Base-by-base conservation (phyloP, 1,140 invertebrate genomes). In the Drosophila sucinea region DNA sequence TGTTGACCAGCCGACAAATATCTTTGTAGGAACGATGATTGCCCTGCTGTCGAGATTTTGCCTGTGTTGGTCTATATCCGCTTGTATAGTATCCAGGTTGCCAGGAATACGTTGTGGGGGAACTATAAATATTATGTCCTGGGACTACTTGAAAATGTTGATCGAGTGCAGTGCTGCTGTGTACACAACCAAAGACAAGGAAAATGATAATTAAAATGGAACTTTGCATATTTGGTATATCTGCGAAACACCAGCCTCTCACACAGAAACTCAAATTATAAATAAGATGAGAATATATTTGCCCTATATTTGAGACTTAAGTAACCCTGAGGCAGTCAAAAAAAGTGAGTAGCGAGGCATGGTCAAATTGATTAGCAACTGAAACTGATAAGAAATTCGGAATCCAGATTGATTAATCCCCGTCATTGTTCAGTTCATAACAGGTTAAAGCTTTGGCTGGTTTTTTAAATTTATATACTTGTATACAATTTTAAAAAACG, bases 1-100 rank as follows among this genome's bases (percentile, higher is more conserved):
- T 69, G 40, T 91, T 78, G 7, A 91, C 84, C 47, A 91, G 4
- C 10, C 72, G 74, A 11, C 89, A 91, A 23, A 91, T 91, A n/a
- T 89, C 81, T 54, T 91, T 89, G 44, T 91, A 91, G 2, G 81
- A 80, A 0, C 81, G 78, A 8, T 77, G 60, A 2, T 66, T 67
- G 6, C 73, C 30, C 27, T 32, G 55, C 2, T 30, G 29, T 5
- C 67, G 54, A 10, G 41, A 25, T 35, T 38, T 47, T 11, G 17
- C 44, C 7, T 68, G 69, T 3, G 7, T 1, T 27, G 44, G 11
- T 0, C 38, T 56, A 23, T 72, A 62, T 44, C 23, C 32, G 23
- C 55, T 32, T 32, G 60, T 17, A 17, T 67, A 61, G 27, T 69
- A 58, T 8, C 25, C 62, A 29, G 61, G 58, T 10, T 72, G 60